Evolutionary conservation across 2,888 invertebrate species (phyloP).

Genomic region (Dimorphilus gyrociliatus): DNA sequence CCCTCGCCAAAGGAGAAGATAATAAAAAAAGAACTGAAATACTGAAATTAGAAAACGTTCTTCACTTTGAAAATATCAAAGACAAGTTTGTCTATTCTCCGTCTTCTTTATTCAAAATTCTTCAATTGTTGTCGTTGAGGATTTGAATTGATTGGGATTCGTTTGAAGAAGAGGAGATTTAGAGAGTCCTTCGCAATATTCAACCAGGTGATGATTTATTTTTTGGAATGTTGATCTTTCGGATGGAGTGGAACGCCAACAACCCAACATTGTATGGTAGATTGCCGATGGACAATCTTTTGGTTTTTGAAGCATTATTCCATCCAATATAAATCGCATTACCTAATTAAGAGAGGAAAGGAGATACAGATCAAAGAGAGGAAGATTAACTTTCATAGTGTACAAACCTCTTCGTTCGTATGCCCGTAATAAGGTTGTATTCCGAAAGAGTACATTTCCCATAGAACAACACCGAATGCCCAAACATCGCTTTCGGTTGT

Average conservation of each 20-base stretch:
- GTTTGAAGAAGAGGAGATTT: too few species aligned
- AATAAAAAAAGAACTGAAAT: too few species aligned
- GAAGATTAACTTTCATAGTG: too few species aligned
- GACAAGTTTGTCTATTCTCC: too few species aligned
- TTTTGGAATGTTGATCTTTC: slow-evolving; percentile 52
- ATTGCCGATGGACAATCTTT: slow-evolving; percentile 40
- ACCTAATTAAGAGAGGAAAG: too few species aligned
- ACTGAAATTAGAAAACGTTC: too few species aligned
- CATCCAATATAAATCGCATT: slow-evolving; percentile 51
- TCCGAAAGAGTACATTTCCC: slow-evolving; percentile 39
- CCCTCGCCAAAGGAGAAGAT: too few species aligned
- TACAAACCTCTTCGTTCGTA: slow-evolving; percentile 37
- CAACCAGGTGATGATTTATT: slow-evolving; percentile 23
- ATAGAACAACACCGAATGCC: slow-evolving; percentile 39
- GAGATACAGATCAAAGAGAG: too few species aligned
- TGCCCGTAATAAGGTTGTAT: slow-evolving; percentile 39
- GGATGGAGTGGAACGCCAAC: slow-evolving; percentile 51
- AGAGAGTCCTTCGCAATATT: slow-evolving; percentile 20
- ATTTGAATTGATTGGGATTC: too few species aligned
- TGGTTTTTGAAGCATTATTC: slow-evolving; percentile 60
- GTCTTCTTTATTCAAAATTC: too few species aligned
- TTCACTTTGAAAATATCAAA: too few species aligned
- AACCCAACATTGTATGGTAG: slow-evolving; percentile 36
- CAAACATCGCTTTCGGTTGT: slow-evolving; percentile 39
- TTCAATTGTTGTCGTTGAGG: too few species aligned